These are phyloP conservation scores for Periophthalmus magnuspinnatus DNA, from an alignment of 2,797 vertebrate genomes.

Conservation along the genomic window DNA sequence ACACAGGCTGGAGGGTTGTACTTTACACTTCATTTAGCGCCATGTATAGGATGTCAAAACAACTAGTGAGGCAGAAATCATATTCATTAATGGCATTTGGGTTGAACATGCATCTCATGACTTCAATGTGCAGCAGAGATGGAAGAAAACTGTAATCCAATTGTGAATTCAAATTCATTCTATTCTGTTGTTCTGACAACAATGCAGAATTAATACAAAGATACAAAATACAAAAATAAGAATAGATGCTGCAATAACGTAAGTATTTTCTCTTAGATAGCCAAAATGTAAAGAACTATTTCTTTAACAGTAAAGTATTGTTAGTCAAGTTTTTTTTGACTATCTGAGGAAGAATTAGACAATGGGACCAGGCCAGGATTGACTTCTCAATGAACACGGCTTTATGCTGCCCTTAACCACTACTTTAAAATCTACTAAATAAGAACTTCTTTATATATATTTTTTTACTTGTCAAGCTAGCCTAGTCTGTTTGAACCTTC, in stretches of 20 bases:
- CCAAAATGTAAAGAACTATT: neutral
- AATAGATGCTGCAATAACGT: no score
- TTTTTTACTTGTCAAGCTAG: neutral
- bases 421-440: neutral
- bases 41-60: conserved; percentile 4
- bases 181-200: neutral
- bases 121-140: neutral
- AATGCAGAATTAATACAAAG: no score
- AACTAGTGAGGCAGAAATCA: neutral
- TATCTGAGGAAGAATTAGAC: neutral
- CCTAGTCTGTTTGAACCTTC: neutral
- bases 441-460: neutral
- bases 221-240: no score
- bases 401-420: no score
- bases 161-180: neutral
- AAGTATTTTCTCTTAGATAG: no score
- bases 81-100: neutral
- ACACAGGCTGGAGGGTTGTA: neutral
- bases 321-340: neutral
- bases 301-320: neutral
- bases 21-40: conserved; percentile 8
- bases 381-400: neutral
- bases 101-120: neutral
- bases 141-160: neutral
- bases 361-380: neutral